Evolutionary conservation across 2,113 vertebrate genomes (phyloP).

Genomic region (Phyllostomus hastatus): DNA sequence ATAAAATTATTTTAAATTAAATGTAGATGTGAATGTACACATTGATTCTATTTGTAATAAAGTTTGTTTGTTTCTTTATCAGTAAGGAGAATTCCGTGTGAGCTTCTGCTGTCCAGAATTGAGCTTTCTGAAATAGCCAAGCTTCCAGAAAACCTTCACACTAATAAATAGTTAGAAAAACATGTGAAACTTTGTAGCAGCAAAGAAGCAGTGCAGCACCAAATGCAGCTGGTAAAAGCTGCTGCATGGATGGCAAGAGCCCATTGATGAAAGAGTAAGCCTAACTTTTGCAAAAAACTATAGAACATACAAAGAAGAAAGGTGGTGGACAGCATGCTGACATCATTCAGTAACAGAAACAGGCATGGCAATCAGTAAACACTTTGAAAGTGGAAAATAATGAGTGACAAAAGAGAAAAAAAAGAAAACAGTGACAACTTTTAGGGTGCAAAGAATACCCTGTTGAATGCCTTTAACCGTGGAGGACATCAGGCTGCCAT

Average conservation of each 20-base stretch:
- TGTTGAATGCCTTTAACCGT: not conserved
- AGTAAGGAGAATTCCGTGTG: not conserved
- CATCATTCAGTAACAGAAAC: not conserved
- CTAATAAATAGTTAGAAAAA: not conserved
- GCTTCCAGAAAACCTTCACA: not conserved
- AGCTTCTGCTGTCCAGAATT: not conserved
- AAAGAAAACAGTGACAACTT: not conserved
- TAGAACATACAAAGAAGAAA: not conserved
- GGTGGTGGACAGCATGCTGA: not conserved
- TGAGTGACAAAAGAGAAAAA: not conserved
- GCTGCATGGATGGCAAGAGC: not conserved
- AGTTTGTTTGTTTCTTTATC: not conserved
- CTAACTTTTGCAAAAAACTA: not conserved
- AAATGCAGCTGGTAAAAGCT: not conserved
- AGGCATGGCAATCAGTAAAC: not conserved
- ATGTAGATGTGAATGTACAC: not conserved
- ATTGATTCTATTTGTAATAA: not conserved
- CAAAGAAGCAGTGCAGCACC: not conserved
- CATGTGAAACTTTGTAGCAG: not conserved
- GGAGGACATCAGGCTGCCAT: not conserved
- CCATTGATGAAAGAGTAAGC: not conserved
- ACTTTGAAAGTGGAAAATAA: not conserved
- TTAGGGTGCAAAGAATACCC: not conserved
- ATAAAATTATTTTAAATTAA: not conserved
- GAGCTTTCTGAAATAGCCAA: not conserved